phyloP scores from a whole-genome alignment of 1,140 invertebrate genomes.

The Panulirus ornatus region DNA sequence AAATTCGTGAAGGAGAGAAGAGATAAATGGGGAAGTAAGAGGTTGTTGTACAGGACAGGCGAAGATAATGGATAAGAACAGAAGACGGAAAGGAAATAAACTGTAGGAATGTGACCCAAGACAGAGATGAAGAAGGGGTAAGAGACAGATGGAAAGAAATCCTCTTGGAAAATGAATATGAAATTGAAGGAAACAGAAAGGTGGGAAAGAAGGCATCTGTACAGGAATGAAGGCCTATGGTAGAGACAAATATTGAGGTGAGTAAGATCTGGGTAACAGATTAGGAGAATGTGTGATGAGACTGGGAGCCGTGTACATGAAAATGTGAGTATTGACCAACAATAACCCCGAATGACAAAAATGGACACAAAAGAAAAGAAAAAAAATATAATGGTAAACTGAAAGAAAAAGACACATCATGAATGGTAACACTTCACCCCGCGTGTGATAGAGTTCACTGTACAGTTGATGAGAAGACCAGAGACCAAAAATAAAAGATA shows the following conservation, averaged over 20 bases:
- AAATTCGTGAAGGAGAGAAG: not conserved
- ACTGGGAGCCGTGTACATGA: too few species aligned
- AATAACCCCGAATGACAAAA: too few species aligned
- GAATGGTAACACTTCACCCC: too few species aligned
- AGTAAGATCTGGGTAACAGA: too few species aligned
- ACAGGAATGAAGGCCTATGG: not conserved
- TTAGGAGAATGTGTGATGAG: too few species aligned
- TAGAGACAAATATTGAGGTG: not conserved
- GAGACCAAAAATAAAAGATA: too few species aligned
- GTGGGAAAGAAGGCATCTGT: not conserved
- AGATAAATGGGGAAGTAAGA: not conserved
- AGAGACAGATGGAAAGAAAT: not conserved
- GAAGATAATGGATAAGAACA: not conserved
- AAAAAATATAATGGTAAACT: too few species aligned
- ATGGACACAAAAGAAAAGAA: too few species aligned
- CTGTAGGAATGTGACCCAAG: not conserved
- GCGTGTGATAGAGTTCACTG: too few species aligned
- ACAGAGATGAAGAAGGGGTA: not conserved
- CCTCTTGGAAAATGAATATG: not conserved
- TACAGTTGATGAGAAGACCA: too few species aligned
- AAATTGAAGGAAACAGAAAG: not conserved
- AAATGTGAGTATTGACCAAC: too few species aligned
- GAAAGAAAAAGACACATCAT: too few species aligned
- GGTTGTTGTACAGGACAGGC: not conserved
- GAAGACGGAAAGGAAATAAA: not conserved